These are phyloP conservation scores for Sphecodes monilicornis DNA, from an alignment of 2,888 invertebrate genomes.

Conservation along the genomic window DNA sequence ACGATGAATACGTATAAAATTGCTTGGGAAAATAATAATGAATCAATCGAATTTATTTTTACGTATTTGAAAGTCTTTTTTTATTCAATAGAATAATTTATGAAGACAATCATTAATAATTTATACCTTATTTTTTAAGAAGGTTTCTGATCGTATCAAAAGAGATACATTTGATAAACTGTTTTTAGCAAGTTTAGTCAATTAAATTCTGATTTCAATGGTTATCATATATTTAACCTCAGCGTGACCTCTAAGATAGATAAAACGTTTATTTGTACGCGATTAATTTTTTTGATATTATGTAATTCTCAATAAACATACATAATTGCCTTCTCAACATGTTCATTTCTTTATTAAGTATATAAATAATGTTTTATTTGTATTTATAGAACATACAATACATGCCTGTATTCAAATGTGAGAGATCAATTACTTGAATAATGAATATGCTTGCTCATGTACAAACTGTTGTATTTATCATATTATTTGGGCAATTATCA, in stretches of 20 bases:
- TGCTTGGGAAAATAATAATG: not conserved
- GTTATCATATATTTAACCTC: not conserved
- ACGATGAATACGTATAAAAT: not conserved
- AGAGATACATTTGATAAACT: not conserved
- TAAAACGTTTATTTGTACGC: not conserved
- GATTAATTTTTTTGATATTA: not conserved
- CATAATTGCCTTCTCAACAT: not conserved
- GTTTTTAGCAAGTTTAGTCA: not conserved
- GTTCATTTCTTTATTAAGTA: not conserved
- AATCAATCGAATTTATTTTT: not conserved
- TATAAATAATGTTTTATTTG: not conserved
- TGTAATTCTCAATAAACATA: not conserved
- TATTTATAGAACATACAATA: no score
- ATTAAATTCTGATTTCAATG: not conserved
- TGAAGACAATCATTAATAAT: not conserved
- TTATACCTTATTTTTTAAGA: not conserved
- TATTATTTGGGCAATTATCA: not conserved
- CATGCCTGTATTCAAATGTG: not conserved
- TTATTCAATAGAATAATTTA: not conserved
- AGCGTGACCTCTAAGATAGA: not conserved
- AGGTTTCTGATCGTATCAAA: not conserved
- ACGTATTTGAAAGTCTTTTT: not conserved
- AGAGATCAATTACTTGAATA: slow-evolving; percentile 24
- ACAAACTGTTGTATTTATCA: slow-evolving; percentile 25
- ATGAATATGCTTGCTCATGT: slow-evolving; percentile 2